These are phyloP conservation scores for Blomia tropicalis DNA, from an alignment of 2,888 invertebrate genomes.

Conservation along the genomic window DNA sequence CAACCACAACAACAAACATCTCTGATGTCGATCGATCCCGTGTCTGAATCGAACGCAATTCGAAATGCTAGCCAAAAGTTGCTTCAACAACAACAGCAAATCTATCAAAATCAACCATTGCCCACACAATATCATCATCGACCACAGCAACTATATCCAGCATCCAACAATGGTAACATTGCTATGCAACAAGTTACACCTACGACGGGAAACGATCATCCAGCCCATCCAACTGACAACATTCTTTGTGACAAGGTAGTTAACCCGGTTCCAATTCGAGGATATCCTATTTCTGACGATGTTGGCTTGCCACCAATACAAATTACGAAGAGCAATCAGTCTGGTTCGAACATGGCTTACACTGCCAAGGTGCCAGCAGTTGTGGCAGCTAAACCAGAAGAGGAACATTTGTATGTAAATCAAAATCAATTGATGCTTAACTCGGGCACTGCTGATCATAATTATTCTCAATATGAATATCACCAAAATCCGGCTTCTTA, in stretches of 20 bases:
- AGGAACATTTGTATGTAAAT: constrained; percentile 23
- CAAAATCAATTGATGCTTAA: constrained; percentile 20
- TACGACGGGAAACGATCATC: background rate
- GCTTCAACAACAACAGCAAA: constrained; percentile 16
- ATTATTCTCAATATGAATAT: background rate
- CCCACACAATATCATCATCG: background rate
- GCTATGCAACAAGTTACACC: background rate
- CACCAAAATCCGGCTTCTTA: background rate
- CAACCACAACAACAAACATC: constrained; percentile 47
- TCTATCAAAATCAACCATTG: constrained; percentile 3
- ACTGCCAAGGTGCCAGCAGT: background rate
- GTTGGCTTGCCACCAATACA: constrained; percentile 13
- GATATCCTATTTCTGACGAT: background rate
- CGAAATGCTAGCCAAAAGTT: constrained; percentile 21
- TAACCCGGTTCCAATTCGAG: constrained; percentile 1
- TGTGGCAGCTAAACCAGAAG: constrained; percentile 10
- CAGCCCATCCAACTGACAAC: constrained; percentile 1
- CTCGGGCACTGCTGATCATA: background rate
- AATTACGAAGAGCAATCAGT: constrained; percentile 11
- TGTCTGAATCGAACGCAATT: constrained; percentile 31
- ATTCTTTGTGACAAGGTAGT: constrained; percentile 9
- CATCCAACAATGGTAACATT: background rate
- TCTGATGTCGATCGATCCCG: constrained; percentile 57
- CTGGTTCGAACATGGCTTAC: background rate
- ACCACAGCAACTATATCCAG: constrained; percentile 12